phyloP scores from a whole-genome alignment of 2,113 vertebrate genomes.

The Turdus rufiventris region DNA sequence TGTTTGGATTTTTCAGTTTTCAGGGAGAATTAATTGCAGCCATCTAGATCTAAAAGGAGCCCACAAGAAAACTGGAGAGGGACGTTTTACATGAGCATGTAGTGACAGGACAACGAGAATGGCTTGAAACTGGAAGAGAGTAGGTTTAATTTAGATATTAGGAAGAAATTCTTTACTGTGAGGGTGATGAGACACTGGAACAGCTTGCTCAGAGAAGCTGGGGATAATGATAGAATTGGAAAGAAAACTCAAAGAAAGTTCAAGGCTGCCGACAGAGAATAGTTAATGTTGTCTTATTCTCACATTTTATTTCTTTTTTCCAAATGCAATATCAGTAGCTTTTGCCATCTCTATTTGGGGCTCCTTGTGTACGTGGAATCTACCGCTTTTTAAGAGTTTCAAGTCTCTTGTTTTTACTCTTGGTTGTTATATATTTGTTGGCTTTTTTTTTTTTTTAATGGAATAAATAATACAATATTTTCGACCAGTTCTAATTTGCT shows the following conservation, averaged over 20 bases:
- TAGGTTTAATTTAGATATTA: background rate
- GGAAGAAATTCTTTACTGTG: background rate
- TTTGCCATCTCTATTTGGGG: background rate
- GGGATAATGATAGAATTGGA: background rate
- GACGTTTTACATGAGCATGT: background rate
- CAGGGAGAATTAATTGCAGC: fast-evolving
- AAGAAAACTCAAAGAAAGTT: background rate
- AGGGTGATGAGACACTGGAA: background rate
- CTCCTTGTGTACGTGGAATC: background rate
- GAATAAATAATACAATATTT: background rate
- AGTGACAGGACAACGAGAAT: background rate
- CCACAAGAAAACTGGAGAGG: background rate
- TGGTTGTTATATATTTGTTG: background rate
- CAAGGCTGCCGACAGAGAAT: background rate
- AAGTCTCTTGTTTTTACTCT: background rate
- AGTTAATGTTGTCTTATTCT: background rate
- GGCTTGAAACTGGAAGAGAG: background rate
- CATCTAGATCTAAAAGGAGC: background rate
- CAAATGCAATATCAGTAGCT: background rate
- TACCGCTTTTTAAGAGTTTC: background rate
- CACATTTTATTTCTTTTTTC: background rate
- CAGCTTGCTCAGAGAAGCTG: background rate
- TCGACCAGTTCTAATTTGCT: background rate
- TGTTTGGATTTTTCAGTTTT: background rate
- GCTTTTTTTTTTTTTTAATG: background rate